Evolutionary conservation across 2,113 vertebrate genomes (phyloP).

Genomic region (Raja brachyura): DNA sequence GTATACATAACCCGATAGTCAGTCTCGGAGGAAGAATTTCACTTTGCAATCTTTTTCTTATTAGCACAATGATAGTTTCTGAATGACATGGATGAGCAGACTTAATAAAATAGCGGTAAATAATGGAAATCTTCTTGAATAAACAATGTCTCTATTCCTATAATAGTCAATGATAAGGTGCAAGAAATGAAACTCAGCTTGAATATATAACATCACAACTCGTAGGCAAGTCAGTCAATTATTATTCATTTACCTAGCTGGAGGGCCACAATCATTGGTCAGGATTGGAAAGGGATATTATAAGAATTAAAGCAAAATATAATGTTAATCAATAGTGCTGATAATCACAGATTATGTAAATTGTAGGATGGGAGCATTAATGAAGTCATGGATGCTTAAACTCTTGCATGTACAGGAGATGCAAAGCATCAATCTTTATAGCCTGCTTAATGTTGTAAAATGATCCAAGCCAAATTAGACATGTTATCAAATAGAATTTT

Average conservation of each 20-base stretch:
- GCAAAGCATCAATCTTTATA: no score
- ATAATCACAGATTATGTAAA: not conserved
- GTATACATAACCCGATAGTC: conserved; percentile 1
- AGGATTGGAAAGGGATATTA: not conserved
- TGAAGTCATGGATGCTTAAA: not conserved
- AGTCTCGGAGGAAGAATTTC: conserved; percentile 8
- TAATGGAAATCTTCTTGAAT: conserved; percentile 19
- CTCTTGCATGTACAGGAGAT: no score
- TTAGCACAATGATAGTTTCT: conserved; percentile 19
- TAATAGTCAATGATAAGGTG: not conserved
- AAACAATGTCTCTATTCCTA: not conserved
- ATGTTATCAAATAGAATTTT: not conserved
- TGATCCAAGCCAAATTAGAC: no score
- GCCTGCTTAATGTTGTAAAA: no score
- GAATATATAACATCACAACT: not conserved
- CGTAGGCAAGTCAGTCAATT: not conserved
- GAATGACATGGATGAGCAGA: conserved; percentile 12
- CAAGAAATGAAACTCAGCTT: not conserved
- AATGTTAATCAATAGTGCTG: not conserved
- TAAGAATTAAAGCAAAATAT: not conserved
- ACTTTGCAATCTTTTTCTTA: conserved; percentile 21
- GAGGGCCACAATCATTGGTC: not conserved
- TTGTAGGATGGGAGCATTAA: not conserved
- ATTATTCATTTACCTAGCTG: not conserved
- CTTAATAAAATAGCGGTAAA: conserved; percentile 29